Evolutionary conservation across 92 coral and sea anemone genomes (phyloP).

Genomic region (Isaurus tuberculatus): DNA sequence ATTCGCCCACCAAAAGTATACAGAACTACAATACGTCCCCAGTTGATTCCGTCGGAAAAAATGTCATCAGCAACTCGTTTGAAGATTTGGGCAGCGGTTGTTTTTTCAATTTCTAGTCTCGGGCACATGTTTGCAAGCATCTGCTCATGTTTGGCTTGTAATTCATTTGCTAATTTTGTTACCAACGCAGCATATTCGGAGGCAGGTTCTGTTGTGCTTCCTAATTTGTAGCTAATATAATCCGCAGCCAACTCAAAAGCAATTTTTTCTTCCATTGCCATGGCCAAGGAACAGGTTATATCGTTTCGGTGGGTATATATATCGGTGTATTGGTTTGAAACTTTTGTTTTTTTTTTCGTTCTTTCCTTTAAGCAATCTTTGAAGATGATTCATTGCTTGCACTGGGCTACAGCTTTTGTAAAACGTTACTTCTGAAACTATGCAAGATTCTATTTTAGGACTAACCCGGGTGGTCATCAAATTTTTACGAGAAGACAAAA

Average conservation of each 20-base stretch:
- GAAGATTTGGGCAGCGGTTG: slow-evolving; percentile 59
- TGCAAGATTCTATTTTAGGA: neutral
- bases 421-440: neutral
- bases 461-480: too few relatives aligned
- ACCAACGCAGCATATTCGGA: slow-evolving; percentile 68
- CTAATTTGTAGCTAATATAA: slow-evolving; percentile 74
- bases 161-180: slow-evolving; percentile 70
- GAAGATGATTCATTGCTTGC: too few relatives aligned
- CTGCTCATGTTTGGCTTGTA: slow-evolving; percentile 74
- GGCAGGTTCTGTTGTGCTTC: slow-evolving; percentile 47
- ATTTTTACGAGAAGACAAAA: too few relatives aligned
- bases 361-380: neutral
- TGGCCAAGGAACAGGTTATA: neutral
- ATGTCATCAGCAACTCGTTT: slow-evolving; percentile 78
- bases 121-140: slow-evolving; percentile 74
- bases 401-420: neutral
- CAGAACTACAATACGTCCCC: slow-evolving; percentile 96
- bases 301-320: neutral
- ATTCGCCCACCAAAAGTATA: slow-evolving; percentile 82
- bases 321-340: neutral
- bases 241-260: slow-evolving; percentile 84
- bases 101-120: slow-evolving; percentile 56
- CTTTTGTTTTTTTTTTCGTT: neutral
- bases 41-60: slow-evolving; percentile 79
- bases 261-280: slow-evolving; percentile 38